Percentiles rank a stretch among this genome's conserved stretches.
These are phyloP conservation scores for Globodera ellingtonae DNA, from an alignment of 1,140 invertebrate genomes.

Conservation along the genomic window DNA sequence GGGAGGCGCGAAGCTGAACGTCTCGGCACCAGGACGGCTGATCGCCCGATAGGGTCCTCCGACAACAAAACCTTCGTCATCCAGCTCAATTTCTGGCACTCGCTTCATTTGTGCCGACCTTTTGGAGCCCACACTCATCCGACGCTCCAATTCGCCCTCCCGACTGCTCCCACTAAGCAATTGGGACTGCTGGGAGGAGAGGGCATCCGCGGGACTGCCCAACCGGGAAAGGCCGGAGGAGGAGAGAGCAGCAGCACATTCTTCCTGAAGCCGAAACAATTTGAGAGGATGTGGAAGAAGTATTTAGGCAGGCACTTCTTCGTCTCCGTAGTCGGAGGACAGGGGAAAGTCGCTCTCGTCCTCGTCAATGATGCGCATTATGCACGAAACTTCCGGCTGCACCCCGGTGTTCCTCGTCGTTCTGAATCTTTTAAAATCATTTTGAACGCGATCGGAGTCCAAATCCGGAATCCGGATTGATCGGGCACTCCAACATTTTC, in stretches of 20 bases:
- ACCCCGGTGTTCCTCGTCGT: slow-evolving; percentile 41
- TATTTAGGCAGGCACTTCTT: neutral
- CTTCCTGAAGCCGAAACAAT: neutral
- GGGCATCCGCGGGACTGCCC: neutral
- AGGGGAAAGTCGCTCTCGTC: slow-evolving; percentile 23
- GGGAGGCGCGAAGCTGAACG: neutral
- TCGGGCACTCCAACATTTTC: too few relatives aligned
- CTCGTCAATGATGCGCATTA: slow-evolving; percentile 40
- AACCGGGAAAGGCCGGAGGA: slow-evolving; percentile 21
- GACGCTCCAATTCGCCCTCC: slow-evolving; percentile 21
- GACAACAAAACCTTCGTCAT: neutral
- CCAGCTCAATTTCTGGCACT: slow-evolving; percentile 17
- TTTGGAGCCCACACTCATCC: slow-evolving; percentile 25
- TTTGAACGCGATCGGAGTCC: slow-evolving; percentile 6
- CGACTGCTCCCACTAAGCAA: slow-evolving; percentile 20
- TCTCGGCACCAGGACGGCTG: neutral
- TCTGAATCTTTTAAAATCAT: slow-evolving; percentile 16
- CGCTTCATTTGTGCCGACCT: slow-evolving; percentile 33
- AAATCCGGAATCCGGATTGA: slow-evolving; percentile 12
- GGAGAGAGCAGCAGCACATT: slow-evolving; percentile 1
- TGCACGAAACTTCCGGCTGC: slow-evolving; percentile 56
- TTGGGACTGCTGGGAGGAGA: slow-evolving; percentile 1
- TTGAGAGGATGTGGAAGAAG: neutral
- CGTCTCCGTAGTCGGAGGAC: slow-evolving; percentile 15
- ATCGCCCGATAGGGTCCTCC: neutral